Evolutionary conservation across 2,113 vertebrate species (phyloP), one percentile per base, ranked within the genome.

Genomic region (Myotis lucifugus): DNA sequence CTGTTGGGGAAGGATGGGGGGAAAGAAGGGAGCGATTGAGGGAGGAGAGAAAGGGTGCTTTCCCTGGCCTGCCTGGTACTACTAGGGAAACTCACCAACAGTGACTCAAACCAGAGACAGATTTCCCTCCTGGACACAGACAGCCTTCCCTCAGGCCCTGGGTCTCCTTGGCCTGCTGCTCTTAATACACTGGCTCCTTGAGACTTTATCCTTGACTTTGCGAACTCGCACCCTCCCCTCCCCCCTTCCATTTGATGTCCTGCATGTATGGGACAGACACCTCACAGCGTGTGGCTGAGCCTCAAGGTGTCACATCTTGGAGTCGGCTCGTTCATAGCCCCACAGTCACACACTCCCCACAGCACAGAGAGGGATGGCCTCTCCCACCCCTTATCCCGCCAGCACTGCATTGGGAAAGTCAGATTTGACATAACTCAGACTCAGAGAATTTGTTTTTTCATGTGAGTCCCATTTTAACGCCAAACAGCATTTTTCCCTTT

Each of bases 391-490:
- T 1, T 17, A 14, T 8, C 23, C 37, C 64, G 2, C 18, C 91
- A 8, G 4, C 3, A 23, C 29, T 46, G 50, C 73, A 25, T 4
- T 37, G 0, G 8, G 1, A 56, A 69, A 29, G 29, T 69, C 37
- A 89, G 27, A 17, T 52, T 37, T 50, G 10, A 78, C 21, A 34
- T 4, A 29, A 85, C 78, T 84, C n/a, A 81, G 34, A 78, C 74
- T 93, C 46, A 25, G 18, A 85, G 32, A 18, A 67, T 46, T 69
- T 34, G 18, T 40, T 94, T 88, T 48, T 21, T 84, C 37, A 83
- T 7, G 1, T 66, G 32, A 67, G 13, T 82, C 59, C 7, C 59
- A 74, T 76, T 77, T 78, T 84, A 88, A 84, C 5, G 27, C 69
- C 5, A 77, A 89, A 83, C 27, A 87, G 19, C 76, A 17, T 40